These are phyloP conservation scores for Heliconius himera DNA, from an alignment of 1,140 invertebrate species.

Conservation along the genomic window DNA sequence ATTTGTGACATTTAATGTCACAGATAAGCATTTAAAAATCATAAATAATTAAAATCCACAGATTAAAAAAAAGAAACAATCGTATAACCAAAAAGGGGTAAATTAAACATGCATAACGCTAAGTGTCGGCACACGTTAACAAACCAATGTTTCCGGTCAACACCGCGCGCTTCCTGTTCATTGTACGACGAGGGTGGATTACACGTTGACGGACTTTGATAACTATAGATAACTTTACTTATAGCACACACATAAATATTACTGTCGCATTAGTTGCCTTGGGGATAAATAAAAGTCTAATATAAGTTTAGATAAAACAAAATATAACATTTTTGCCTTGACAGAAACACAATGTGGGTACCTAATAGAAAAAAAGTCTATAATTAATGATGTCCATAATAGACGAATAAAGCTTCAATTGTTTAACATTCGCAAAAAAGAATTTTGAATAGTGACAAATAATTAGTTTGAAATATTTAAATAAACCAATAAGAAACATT, in stretches of 20 bases:
- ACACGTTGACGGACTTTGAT: constrained; percentile 28
- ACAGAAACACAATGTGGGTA: too few species aligned
- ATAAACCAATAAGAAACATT: too few species aligned
- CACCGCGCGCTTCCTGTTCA: constrained; percentile 52
- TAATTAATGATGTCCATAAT: too few species aligned
- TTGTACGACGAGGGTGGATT: constrained; percentile 44
- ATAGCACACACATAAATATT: not conserved
- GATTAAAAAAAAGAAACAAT: constrained; percentile 3
- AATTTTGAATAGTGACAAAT: too few species aligned
- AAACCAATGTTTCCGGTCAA: constrained; percentile 44
- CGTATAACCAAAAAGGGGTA: constrained; percentile 19
- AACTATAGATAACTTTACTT: constrained; percentile 7
- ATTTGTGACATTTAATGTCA: not conserved
- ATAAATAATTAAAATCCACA: constrained; percentile 1
- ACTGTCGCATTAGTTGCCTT: not conserved
- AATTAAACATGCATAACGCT: constrained; percentile 36
- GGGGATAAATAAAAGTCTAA: too few species aligned
- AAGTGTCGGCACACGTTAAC: constrained; percentile 52
- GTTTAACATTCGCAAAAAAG: too few species aligned
- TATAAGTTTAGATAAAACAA: too few species aligned
- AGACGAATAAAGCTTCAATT: too few species aligned
- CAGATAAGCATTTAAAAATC: not conserved
- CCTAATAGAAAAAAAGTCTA: too few species aligned
- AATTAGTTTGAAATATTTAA: too few species aligned
- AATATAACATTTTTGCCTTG: too few species aligned